These are phyloP conservation scores for Fratercula arctica DNA, from an alignment of 2,797 vertebrate genomes.

Conservation along the genomic window DNA sequence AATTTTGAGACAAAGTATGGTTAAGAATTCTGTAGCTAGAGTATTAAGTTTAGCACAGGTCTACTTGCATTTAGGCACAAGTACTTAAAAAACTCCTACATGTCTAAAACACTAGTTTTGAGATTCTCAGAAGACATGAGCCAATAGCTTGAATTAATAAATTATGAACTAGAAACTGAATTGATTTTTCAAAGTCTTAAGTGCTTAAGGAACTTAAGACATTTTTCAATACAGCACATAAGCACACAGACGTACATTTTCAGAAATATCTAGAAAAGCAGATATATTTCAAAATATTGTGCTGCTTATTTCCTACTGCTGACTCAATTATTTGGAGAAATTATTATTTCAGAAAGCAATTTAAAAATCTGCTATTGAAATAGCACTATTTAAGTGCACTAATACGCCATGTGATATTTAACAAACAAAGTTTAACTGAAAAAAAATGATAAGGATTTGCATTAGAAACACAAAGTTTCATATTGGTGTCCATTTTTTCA, in stretches of 20 bases:
- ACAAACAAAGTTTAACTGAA: background rate
- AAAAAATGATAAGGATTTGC: background rate
- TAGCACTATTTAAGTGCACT: background rate
- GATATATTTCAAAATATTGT: background rate
- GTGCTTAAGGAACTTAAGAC: background rate
- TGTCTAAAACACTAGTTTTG: background rate
- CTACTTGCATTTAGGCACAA: background rate
- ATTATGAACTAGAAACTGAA: slow-evolving; percentile 21
- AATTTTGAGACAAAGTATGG: background rate
- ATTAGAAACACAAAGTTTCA: background rate
- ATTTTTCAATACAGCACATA: background rate
- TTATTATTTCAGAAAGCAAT: background rate
- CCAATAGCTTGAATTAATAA: slow-evolving; percentile 8
- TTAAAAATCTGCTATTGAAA: background rate
- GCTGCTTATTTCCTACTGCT: background rate
- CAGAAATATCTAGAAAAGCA: background rate
- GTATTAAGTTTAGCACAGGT: background rate
- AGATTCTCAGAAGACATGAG: background rate
- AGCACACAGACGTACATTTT: background rate
- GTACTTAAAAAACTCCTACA: background rate
- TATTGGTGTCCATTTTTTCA: fast-evolving
- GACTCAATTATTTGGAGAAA: background rate
- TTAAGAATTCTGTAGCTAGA: background rate
- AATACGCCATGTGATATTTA: background rate
- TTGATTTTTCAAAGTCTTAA: slow-evolving; percentile 30